phyloP scores from a whole-genome alignment of 2,113 vertebrate genomes.

The Dermatemys mawii region DNA sequence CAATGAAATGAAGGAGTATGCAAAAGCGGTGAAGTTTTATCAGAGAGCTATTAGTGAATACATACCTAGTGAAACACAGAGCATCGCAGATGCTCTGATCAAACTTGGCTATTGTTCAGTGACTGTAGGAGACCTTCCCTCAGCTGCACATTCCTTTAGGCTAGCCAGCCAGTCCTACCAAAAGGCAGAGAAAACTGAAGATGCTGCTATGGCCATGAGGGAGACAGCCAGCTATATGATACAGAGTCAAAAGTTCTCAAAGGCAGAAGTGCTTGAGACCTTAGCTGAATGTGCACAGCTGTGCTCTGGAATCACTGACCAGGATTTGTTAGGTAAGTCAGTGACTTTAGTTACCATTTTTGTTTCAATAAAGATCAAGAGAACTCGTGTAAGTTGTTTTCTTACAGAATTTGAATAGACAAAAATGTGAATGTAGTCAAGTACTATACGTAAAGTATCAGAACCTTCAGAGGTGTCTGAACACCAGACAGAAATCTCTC shows the following conservation, averaged over 20 bases:
- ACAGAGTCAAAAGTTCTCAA: not conserved
- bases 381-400: not conserved
- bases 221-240: not conserved
- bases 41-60: not conserved
- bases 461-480: not conserved
- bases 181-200: constrained; percentile 3
- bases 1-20: not conserved
- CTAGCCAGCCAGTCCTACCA: not conserved
- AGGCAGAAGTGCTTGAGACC: not conserved
- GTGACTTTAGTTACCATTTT: fast-evolving
- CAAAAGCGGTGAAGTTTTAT: not conserved
- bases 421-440: not conserved
- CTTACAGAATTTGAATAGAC: not conserved
- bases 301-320: not conserved
- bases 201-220: constrained; percentile 10
- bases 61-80: not conserved
- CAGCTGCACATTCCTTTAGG: not conserved
- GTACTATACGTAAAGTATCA: not conserved
- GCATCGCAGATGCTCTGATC: not conserved
- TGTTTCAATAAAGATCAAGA: not conserved
- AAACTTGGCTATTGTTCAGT: not conserved
- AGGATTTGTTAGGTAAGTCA: not conserved
- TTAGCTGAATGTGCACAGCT: not conserved
- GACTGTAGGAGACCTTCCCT: not conserved
- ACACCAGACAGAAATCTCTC: not conserved